Conservation (phyloP, 2,888 invertebrate species). For the Punctoribates punctum region DNA sequence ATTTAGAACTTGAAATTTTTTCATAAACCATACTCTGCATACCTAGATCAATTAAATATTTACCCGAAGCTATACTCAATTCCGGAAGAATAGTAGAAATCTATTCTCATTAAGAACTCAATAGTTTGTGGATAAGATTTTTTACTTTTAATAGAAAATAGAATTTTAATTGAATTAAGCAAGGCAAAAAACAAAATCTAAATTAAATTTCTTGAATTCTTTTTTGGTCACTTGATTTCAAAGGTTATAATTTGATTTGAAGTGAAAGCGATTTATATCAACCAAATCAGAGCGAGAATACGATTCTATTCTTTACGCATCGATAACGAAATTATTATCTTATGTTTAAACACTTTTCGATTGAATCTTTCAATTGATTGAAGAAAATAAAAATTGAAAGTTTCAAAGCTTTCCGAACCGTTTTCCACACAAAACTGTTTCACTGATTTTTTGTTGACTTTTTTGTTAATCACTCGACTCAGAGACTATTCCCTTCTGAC, state of each 20-base stretch:
- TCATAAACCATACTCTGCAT: too few species aligned
- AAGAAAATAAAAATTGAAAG: conserved; percentile 22
- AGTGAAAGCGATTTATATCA: not conserved
- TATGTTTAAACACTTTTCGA: not conserved
- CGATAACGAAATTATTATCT: not conserved
- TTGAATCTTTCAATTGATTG: not conserved
- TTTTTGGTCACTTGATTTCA: not conserved
- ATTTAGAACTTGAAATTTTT: too few species aligned
- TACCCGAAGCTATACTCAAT: too few species aligned
- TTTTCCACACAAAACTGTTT: not conserved
- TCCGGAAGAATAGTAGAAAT: too few species aligned
- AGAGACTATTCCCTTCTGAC: conserved; percentile 23
- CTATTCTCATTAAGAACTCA: too few species aligned
- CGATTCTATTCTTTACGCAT: not conserved
- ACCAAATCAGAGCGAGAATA: conserved; percentile 15
- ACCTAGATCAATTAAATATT: too few species aligned
- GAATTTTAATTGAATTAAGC: too few species aligned
- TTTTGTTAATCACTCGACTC: conserved; percentile 15
- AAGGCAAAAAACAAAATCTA: not conserved
- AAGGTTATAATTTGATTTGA: not conserved
- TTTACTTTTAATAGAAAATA: too few species aligned
- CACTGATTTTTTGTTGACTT: not conserved
- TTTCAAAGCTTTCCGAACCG: conserved; percentile 10
- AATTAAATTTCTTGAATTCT: not conserved
- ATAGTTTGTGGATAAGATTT: too few species aligned